phyloP scores from a whole-genome alignment of 2,888 invertebrate genomes.

The Spodoptera picta region DNA sequence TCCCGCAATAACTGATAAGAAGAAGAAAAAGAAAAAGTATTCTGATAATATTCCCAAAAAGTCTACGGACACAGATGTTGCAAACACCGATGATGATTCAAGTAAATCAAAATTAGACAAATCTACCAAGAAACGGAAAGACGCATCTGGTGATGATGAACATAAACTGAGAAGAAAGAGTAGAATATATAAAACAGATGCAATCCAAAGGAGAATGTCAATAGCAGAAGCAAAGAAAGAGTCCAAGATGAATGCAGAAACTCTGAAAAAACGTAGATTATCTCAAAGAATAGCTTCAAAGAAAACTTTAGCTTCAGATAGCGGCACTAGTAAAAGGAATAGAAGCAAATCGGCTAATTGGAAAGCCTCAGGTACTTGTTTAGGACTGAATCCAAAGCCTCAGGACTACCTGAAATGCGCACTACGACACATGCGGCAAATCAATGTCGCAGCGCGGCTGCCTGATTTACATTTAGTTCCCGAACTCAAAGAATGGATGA shows the following conservation, averaged over 20 bases:
- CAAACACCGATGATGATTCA: constrained; percentile 5
- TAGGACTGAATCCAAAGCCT: constrained; percentile 71
- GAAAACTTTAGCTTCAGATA: no score
- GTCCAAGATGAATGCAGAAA: neutral
- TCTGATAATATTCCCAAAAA: constrained; percentile 19
- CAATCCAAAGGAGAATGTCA: neutral
- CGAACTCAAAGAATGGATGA: constrained; percentile 83
- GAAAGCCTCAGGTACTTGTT: constrained; percentile 66
- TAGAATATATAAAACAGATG: no score
- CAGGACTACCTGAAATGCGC: constrained; percentile 80
- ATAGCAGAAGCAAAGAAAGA: neutral
- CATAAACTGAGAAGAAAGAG: neutral
- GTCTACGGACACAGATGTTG: neutral
- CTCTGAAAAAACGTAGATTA: neutral
- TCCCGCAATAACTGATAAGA: constrained; percentile 66
- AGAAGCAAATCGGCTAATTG: neutral
- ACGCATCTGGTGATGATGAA: neutral
- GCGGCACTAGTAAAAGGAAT: neutral
- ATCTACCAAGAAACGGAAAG: neutral
- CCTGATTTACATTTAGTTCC: constrained; percentile 79
- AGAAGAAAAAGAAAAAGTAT: constrained; percentile 60
- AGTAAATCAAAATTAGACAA: no score
- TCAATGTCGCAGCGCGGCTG: constrained; percentile 77
- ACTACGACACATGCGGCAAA: constrained; percentile 67
- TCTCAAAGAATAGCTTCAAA: no score